Percentiles rank a stretch among this genome's conserved stretches.
Evolutionary conservation across 2,113 vertebrate genomes (phyloP).

Genomic region (Chlamydotis undulata): DNA sequence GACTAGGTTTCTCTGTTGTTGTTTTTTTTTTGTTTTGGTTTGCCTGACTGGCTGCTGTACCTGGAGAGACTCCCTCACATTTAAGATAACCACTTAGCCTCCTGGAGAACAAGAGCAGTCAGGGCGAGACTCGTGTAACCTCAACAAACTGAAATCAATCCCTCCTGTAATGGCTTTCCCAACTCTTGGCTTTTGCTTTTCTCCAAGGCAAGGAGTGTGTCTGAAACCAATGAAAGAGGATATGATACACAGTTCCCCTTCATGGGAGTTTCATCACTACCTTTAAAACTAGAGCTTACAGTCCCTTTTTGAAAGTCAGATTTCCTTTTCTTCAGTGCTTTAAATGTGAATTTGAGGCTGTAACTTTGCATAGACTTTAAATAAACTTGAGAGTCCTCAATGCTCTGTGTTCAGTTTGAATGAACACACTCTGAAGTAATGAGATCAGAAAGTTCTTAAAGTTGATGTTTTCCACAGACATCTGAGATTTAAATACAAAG

Average conservation of each 20-base stretch:
- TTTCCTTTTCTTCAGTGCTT: neutral
- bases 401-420: neutral
- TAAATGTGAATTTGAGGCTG: neutral
- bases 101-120: constrained; percentile 5
- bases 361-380: neutral
- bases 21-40: neutral
- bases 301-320: neutral
- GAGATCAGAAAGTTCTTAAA: neutral
- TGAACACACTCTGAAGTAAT: neutral
- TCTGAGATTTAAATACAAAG: neutral
- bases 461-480: neutral
- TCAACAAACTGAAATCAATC: constrained; percentile 23
- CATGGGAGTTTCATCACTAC: neutral
- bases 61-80: neutral
- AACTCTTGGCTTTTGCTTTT: neutral
- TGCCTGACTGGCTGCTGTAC: neutral
- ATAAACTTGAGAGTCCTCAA: fast-evolving
- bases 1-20: neutral
- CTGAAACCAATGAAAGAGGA: neutral
- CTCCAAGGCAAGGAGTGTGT: neutral
- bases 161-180: constrained; percentile 8
- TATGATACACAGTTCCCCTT: neutral
- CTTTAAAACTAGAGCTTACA: neutral
- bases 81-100: constrained; percentile 23
- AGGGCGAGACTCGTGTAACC: neutral